Evolutionary conservation across 2,888 invertebrate species (phyloP).

Genomic region (Hirtodrosophila trivittata): DNA sequence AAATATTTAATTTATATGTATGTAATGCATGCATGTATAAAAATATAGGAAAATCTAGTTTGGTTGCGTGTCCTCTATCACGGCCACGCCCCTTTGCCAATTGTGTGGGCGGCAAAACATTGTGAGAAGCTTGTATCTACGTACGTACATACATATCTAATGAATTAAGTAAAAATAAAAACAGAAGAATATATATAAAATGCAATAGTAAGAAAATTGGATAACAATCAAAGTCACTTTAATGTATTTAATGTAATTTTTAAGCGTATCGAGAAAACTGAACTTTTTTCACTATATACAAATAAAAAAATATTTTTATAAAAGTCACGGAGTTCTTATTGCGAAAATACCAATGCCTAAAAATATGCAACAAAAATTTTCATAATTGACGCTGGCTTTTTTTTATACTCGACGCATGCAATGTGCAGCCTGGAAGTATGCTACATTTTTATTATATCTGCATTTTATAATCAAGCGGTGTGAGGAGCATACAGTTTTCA

Average conservation of each 20-base stretch:
- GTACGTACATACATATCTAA: constrained; percentile 21
- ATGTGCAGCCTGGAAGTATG: no score
- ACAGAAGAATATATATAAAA: neutral
- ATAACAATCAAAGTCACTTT: constrained; percentile 66
- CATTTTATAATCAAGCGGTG: no score
- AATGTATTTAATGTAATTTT: constrained; percentile 50
- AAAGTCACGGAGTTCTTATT: no score
- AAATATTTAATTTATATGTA: constrained; percentile 8
- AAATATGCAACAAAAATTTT: no score
- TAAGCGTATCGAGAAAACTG: no score
- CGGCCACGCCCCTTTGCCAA: constrained; percentile 18
- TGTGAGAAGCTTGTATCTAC: constrained; percentile 16
- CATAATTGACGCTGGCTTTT: no score
- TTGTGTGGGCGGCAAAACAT: constrained; percentile 14
- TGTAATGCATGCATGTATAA: constrained; percentile 10
- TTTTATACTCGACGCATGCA: no score
- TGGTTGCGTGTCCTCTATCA: neutral
- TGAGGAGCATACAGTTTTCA: no score
- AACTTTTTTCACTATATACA: no score
- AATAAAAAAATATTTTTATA: neutral
- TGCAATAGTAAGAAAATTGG: constrained; percentile 7
- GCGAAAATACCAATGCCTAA: no score
- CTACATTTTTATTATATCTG: no score
- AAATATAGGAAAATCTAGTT: constrained; percentile 29
- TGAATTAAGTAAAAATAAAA: constrained; percentile 19